Conservation (phyloP, 2,888 invertebrate genomes). For the Rhagium mordax region DNA sequence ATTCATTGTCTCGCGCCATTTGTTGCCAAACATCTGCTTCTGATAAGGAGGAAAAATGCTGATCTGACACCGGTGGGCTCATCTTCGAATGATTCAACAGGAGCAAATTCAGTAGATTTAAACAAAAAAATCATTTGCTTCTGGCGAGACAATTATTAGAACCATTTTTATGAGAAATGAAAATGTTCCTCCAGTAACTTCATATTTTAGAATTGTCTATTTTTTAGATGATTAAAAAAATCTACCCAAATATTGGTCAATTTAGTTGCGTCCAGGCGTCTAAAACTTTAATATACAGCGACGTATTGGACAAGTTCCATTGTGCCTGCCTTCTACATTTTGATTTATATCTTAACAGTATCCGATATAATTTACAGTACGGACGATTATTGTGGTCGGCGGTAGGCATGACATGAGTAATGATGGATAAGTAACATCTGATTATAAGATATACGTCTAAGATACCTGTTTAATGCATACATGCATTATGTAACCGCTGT, state of each 20-base stretch:
- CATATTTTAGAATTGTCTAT: no score
- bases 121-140: no score
- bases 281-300: no score
- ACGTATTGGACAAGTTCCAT: background rate
- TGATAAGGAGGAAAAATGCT: no score
- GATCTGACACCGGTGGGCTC: no score
- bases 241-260: no score
- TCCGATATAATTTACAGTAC: background rate
- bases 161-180: no score
- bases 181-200: no score
- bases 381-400: background rate
- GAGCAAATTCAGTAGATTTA: no score
- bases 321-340: background rate
- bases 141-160: no score
- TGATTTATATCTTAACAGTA: background rate
- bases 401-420: background rate
- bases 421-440: background rate
- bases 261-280: background rate
- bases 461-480: background rate
- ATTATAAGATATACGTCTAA: background rate
- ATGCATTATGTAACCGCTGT: background rate
- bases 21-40: conserved; percentile 43
- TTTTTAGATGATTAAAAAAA: no score
- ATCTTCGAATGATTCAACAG: no score
- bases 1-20: conserved; percentile 43